Base-by-base conservation (phyloP, 2,797 vertebrate genomes). In the Chelonia mydas region DNA sequence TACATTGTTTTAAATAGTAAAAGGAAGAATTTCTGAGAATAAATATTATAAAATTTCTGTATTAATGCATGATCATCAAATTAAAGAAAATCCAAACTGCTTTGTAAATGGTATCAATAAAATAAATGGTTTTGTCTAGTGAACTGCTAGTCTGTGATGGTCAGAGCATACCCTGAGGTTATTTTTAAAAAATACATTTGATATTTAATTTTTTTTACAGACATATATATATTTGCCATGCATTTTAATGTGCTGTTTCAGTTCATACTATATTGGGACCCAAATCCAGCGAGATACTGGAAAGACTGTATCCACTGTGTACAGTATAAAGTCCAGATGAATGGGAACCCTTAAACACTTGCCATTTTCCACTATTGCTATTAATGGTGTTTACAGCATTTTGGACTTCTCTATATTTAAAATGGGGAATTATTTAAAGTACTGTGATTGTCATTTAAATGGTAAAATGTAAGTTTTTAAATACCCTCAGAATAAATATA, bases 11-110 rank as follows among this genome's bases (percentile, higher is more conserved):
- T 80, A 53, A 91, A 93, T 21, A 90, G 17, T 41, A 90, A 9
- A 89, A 87, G 55, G 17, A 92, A 83, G n/a, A 5, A 21, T 89
- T 94, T 86, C 47, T 47, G 57, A 78, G 25, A 93, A 74, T 59
- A 31, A 77, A 77, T 16, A 7, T 76, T 47, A 47, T 31, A 31
- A 47, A 77, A 49, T 28, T 77, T 6, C 61, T 0, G 0, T 1
- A 57, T 68, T 68, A 79, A 65, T 37, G 28, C 37, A 76, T 41
- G 9, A 0, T 25, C 49, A 93, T 50, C 47, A 37, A 86, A 86
- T 50, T 37, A 92, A 23, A 19, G 81, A 13, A 50, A 93, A 94
- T 76, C 51, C 53, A n/a, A 83, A 81, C 27, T 0, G 2, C 6
- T 45, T 51, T 61, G 1, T 41, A 94, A 90, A 11, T 41, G 72